phyloP scores from a whole-genome alignment of 2,113 vertebrate genomes.

The Polyodon spathula region DNA sequence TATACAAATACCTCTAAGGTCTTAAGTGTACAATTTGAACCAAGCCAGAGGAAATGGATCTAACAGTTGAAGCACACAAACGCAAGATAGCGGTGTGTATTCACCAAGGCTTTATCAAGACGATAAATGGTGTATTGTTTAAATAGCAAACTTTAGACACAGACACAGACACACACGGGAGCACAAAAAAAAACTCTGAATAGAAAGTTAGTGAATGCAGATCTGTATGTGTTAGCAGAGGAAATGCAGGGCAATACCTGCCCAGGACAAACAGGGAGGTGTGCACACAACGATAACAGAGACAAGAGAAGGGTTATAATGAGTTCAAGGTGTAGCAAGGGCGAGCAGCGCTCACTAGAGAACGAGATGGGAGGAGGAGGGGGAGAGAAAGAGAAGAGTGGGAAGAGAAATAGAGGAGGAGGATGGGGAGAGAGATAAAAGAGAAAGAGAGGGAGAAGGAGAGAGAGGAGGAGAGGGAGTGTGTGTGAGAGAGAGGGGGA shows the following conservation, averaged over 20 bases:
- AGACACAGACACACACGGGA: background rate
- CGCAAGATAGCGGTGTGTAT: too few species aligned
- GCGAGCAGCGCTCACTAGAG: background rate
- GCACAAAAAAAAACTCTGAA: background rate
- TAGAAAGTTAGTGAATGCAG: background rate
- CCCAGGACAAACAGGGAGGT: constrained; percentile 1
- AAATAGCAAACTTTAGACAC: background rate
- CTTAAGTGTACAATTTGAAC: too few species aligned
- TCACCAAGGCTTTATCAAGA: too few species aligned
- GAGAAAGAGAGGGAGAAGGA: too few species aligned
- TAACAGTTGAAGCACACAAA: too few species aligned
- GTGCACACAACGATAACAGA: background rate
- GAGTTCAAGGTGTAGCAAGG: constrained; percentile 7
- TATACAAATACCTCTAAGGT: too few species aligned
- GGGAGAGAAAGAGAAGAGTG: background rate
- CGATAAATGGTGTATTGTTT: constrained; percentile 2
- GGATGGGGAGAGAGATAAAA: background rate
- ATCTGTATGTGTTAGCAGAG: background rate
- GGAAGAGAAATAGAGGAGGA: background rate
- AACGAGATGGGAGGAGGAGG: background rate
- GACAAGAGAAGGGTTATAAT: background rate
- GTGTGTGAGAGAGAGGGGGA: background rate
- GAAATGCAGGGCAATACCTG: background rate
- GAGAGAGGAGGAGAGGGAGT: too few species aligned
- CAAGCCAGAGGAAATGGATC: too few species aligned